phyloP scores from a whole-genome alignment of 2,113 vertebrate genomes.

The Excalfactoria chinensis region DNA sequence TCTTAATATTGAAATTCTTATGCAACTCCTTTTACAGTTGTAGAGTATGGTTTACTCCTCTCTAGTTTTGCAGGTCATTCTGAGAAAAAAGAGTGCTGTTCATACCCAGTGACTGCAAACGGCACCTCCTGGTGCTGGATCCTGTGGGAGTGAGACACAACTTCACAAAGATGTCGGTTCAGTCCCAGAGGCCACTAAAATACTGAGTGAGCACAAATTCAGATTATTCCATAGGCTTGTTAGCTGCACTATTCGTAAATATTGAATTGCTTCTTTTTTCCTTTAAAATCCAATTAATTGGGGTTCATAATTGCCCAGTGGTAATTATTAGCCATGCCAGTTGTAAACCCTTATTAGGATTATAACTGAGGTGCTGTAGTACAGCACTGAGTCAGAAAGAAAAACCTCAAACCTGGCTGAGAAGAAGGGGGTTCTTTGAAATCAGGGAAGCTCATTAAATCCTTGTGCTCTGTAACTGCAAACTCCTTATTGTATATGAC shows the following conservation, averaged over 20 bases:
- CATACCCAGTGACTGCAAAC: not conserved
- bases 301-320: not conserved
- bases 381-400: slow-evolving; percentile 12
- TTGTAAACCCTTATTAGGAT: not conserved
- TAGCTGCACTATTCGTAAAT: not conserved
- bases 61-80: not conserved
- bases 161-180: not conserved
- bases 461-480: not conserved
- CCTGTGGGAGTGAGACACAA: not conserved
- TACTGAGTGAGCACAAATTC: not conserved
- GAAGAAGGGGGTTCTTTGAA: not conserved
- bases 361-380: slow-evolving; percentile 7
- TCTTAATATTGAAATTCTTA: not conserved
- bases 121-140: rapidly evolving
- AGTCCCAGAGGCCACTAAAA: not conserved
- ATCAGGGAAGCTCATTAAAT: slow-evolving; percentile 45
- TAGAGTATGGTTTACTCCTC: not conserved
- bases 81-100: not conserved
- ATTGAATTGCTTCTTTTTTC: not conserved
- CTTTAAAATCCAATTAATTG: not conserved
- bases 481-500: slow-evolving; percentile 41
- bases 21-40: not conserved
- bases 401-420: not conserved
- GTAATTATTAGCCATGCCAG: not conserved
- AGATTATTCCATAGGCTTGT: not conserved